Percentiles rank a stretch among this genome's conserved stretches.
phyloP scores from a whole-genome alignment of 1,140 invertebrate species.

The Drosophila orosa region DNA sequence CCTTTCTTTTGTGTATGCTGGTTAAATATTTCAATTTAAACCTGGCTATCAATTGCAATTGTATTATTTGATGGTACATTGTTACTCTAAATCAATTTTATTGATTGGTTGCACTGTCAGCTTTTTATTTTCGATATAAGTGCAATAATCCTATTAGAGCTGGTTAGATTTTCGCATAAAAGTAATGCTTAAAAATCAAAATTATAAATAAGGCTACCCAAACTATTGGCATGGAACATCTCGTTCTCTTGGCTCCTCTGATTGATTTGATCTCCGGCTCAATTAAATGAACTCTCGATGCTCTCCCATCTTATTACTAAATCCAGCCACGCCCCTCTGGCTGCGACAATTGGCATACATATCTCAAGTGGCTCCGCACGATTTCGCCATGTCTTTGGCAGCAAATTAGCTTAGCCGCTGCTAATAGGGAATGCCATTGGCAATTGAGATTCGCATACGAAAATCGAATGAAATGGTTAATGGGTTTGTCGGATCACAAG shows the following conservation, averaged over 20 bases:
- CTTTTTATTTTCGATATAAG: background rate
- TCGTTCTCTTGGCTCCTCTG: slow-evolving; percentile 8
- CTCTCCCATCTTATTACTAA: slow-evolving; percentile 27
- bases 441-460: slow-evolving; percentile 76
- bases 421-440: slow-evolving; percentile 72
- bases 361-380: slow-evolving; percentile 47
- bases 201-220: background rate
- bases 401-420: slow-evolving; percentile 68
- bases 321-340: slow-evolving; percentile 36
- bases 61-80: background rate
- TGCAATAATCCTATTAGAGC: background rate
- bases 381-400: slow-evolving; percentile 66
- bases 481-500: slow-evolving; percentile 61
- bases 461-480: slow-evolving; percentile 77
- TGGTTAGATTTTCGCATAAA: background rate
- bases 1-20: background rate
- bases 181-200: background rate
- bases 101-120: background rate
- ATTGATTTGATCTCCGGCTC: slow-evolving; percentile 39
- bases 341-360: slow-evolving; percentile 35
- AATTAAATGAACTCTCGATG: slow-evolving; percentile 33
- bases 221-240: slow-evolving; percentile 9
- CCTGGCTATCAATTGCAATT: background rate
- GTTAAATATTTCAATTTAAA: background rate
- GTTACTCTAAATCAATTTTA: background rate